Evolutionary conservation across 2,888 invertebrate genomes (phyloP).

Genomic region (Hololepta plana): DNA sequence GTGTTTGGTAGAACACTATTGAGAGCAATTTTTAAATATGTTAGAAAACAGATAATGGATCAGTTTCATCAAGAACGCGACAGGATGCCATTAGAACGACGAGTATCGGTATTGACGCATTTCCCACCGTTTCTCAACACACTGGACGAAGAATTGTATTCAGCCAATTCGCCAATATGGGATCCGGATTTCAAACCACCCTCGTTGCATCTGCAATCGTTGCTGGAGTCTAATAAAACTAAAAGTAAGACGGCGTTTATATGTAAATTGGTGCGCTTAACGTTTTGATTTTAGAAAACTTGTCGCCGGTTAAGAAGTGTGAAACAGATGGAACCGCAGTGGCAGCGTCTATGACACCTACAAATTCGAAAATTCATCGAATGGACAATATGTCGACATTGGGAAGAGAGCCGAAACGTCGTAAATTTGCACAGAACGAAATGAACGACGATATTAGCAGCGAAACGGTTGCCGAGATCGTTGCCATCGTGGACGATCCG

Average conservation of each 20-base stretch:
- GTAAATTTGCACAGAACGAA: slow-evolving; percentile 27
- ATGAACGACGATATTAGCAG: slow-evolving; percentile 56
- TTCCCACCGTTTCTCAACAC: slow-evolving; percentile 84
- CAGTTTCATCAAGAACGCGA: slow-evolving; percentile 82
- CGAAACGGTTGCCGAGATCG: slow-evolving; percentile 62
- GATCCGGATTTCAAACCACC: slow-evolving; percentile 74
- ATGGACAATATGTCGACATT: slow-evolving; percentile 19
- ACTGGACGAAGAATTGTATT: slow-evolving; percentile 76
- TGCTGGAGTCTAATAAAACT: slow-evolving; percentile 36
- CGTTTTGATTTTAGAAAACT: no score
- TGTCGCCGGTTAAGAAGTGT: no score
- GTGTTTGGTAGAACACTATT: slow-evolving; percentile 82
- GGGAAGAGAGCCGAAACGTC: no score
- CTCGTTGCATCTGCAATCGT: slow-evolving; percentile 44
- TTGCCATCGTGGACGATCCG: slow-evolving; percentile 68
- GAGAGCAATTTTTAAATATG: slow-evolving; percentile 58
- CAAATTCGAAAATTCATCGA: no score
- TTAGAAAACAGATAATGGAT: slow-evolving; percentile 75
- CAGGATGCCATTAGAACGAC: slow-evolving; percentile 73
- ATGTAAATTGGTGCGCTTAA: no score
- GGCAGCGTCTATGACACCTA: slow-evolving; percentile 1
- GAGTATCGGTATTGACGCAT: slow-evolving; percentile 64
- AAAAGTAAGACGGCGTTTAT: slow-evolving; percentile 16
- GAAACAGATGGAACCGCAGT: background rate
- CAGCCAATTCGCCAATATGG: slow-evolving; percentile 80